A percentile compares a stretch with the other conserved stretches of the same genome.
These are phyloP conservation scores for Benthosema pterotum DNA, from an alignment of 2,797 vertebrate genomes.

Conservation along the genomic window DNA sequence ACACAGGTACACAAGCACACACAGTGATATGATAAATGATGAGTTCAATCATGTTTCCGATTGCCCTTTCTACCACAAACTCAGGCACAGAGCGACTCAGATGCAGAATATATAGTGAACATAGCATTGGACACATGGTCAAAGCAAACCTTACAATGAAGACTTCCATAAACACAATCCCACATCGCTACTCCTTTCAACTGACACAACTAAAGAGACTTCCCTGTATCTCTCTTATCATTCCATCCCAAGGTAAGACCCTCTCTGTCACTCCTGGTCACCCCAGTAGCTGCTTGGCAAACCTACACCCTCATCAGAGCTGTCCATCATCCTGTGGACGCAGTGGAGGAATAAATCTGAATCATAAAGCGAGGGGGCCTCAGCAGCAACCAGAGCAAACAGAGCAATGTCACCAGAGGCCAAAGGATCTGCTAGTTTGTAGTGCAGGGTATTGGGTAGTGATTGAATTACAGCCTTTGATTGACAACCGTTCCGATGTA, in stretches of 20 bases:
- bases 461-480: constrained; percentile 56
- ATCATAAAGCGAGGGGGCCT: constrained; percentile 61
- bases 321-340: constrained; percentile 66
- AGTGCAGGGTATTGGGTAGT: constrained; percentile 33
- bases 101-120: too few relatives aligned
- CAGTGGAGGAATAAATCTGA: constrained; percentile 74
- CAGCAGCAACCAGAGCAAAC: constrained; percentile 50
- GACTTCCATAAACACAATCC: constrained; percentile 31
- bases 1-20: constrained; percentile 9
- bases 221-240: constrained; percentile 25
- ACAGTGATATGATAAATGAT: too few relatives aligned
- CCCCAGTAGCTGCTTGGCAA: constrained; percentile 15
- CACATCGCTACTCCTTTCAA: constrained; percentile 11
- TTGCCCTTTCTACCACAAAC: too few relatives aligned
- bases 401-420: constrained; percentile 58
- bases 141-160: not conserved
- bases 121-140: too few relatives aligned
- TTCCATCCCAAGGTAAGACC: constrained; percentile 44
- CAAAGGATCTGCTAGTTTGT: constrained; percentile 61
- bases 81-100: too few relatives aligned
- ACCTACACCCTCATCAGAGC: constrained; percentile 52
- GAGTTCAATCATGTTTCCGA: too few relatives aligned
- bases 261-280: constrained; percentile 23
- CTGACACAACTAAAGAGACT: constrained; percentile 47
- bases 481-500: constrained; percentile 49